A percentile compares a stretch with the other conserved stretches of the same genome.
These are phyloP conservation scores for Phoenicopterus ruber DNA, from an alignment of 2,113 vertebrate genomes.

Conservation along the genomic window DNA sequence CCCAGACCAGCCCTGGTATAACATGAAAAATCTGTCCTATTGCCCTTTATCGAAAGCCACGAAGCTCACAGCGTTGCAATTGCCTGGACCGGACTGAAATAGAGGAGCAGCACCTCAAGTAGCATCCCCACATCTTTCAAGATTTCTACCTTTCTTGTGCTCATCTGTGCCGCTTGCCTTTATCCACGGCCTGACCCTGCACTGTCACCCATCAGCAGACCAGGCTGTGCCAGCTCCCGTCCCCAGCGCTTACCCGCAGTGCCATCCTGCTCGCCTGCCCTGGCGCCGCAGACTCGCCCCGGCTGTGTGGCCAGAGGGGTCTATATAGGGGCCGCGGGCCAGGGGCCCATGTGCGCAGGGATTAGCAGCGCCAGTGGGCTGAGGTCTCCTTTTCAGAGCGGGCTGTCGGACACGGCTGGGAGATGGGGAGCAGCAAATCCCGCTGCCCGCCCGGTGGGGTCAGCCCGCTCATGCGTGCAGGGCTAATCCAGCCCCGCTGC, in stretches of 20 bases:
- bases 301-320: rapidly evolving
- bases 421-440: neutral
- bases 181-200: rapidly evolving
- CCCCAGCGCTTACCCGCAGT: conserved; percentile 14
- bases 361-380: neutral
- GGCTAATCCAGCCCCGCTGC: neutral
- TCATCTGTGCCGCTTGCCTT: neutral
- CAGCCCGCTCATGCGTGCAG: neutral
- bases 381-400: neutral
- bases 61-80: neutral
- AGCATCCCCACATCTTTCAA: rapidly evolving
- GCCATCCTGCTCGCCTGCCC: neutral
- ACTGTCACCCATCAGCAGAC: neutral
- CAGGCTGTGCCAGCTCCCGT: neutral
- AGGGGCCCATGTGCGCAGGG: neutral
- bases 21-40: neutral
- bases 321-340: neutral
- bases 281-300: rapidly evolving
- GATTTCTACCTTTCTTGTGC: neutral
- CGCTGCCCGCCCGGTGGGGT: neutral
- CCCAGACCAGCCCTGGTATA: neutral
- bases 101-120: rapidly evolving
- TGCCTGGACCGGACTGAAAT: neutral
- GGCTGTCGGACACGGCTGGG: rapidly evolving
- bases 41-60: rapidly evolving